phyloP scores from a whole-genome alignment of 2,113 vertebrate genomes.

The Blennius ocellaris region DNA sequence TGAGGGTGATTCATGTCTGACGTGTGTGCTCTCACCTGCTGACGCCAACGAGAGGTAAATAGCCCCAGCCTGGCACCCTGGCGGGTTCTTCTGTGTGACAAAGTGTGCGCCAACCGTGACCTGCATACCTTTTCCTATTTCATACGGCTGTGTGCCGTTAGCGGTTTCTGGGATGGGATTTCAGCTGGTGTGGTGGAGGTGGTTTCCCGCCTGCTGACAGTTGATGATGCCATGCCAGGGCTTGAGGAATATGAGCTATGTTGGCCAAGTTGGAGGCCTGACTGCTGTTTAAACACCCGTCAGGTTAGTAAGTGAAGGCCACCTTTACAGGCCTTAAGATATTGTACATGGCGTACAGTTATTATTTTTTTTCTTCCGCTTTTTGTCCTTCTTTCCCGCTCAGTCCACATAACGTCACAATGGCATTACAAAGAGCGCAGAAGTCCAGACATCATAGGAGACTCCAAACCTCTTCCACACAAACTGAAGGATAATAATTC shows the following conservation, averaged over 20 bases:
- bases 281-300: constrained; percentile 58
- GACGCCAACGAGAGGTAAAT: constrained; percentile 25
- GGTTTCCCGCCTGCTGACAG: constrained; percentile 66
- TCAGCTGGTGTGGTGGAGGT: constrained; percentile 63
- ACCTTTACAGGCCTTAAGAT: constrained; percentile 24
- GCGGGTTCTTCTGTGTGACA: constrained; percentile 16
- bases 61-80: constrained; percentile 27
- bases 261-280: constrained; percentile 32
- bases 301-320: constrained; percentile 33
- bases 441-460: no score
- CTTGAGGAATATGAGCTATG: constrained; percentile 51
- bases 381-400: not conserved
- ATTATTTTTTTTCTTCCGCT: not conserved
- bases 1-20: constrained; percentile 46
- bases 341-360: constrained; percentile 1
- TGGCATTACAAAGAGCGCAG: no score
- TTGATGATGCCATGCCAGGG: constrained; percentile 35
- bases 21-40: constrained; percentile 39
- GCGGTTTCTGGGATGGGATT: constrained; percentile 63
- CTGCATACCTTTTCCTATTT: constrained; percentile 9
- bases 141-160: constrained; percentile 22
- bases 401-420: no score
- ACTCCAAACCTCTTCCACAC: no score
- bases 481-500: no score
- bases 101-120: constrained; percentile 30